Evolutionary conservation across 92 coral and sea anemone genomes (phyloP), one percentile per base, ranked within the genome.

Genomic region (Galaxea fascicularis): DNA sequence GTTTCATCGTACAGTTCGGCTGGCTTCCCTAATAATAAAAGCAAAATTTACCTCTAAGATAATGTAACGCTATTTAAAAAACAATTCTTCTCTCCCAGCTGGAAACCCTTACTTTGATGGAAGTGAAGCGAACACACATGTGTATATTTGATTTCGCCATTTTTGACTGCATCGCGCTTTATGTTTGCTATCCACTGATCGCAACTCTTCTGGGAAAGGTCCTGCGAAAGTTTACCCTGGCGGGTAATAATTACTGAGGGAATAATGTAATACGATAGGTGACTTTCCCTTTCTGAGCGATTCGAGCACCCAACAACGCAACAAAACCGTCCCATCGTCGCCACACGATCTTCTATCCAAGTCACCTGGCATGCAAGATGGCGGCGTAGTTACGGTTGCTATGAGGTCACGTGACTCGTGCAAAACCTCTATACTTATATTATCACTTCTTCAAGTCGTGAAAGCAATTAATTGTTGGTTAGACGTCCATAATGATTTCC

Each of bases 321-420:
- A 51, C 94, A 91, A 90, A 86, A 86, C 35, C 63, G 86, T 44
- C 90, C 93, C 90, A 90, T 86, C n/a, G 73, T 51, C 22, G 57
- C 54, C 24, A 65, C 24, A 12, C 45, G 25, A 15, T 65, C 20
- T 28, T 35, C 39, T 30, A 8, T 78, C 13, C 53, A 59, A 66
- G 30, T 14, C 60, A 53, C 84, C 21, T 90, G 84, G 87, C 87
- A 54, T 47, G 76, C 65, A 69, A 63, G 89, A 85, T 80, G 93
- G 93, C 80, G 84, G 93, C 93, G 77, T 86, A 82, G 88, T 83
- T 58, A 89, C 84, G 62, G 79, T 85, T 83, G 92, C 88, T 77
- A 79, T 54, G 86, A 44, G 20, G 57, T 76, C 81, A 76, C 69
- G 81, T 57, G 81, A 76, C 51, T 60, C 81, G 81, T 60, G 69